A percentile compares a stretch with the other conserved stretches of the same genome.
These are phyloP conservation scores for Sarcophaga peregrina DNA, from an alignment of 1,140 invertebrate species.

Conservation along the genomic window DNA sequence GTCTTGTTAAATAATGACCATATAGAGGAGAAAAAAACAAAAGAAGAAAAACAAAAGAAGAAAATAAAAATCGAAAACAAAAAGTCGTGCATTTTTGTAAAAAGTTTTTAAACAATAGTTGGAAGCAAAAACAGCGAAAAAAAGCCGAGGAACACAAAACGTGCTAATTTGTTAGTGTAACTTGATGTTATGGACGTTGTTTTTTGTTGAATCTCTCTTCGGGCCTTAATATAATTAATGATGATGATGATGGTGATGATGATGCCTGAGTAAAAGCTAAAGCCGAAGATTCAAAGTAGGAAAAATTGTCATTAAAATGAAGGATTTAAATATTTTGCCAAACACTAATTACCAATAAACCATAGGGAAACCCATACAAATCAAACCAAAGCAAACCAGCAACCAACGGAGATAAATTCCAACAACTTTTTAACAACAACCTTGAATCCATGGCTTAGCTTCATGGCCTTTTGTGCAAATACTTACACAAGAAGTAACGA, in stretches of 20 bases:
- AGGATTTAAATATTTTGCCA: slow-evolving; percentile 32
- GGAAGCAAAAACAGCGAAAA: not conserved
- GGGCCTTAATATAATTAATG: slow-evolving; percentile 35
- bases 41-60: too few relatives aligned
- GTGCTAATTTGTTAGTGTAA: slow-evolving; percentile 40
- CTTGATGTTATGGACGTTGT: not conserved
- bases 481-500: not conserved
- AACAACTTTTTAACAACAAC: slow-evolving; percentile 10
- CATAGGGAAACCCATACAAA: too few relatives aligned
- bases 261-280: too few relatives aligned
- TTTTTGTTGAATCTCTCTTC: not conserved
- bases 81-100: slow-evolving; percentile 26
- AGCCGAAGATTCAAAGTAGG: not conserved
- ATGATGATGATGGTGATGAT: slow-evolving; percentile 3
- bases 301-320: not conserved
- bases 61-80: not conserved
- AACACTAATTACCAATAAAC: not conserved
- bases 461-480: too few relatives aligned
- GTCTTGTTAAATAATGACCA: slow-evolving; percentile 38
- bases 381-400: not conserved
- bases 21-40: not conserved
- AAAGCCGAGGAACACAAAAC: slow-evolving; percentile 11
- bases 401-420: slow-evolving; percentile 29
- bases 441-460: not conserved
- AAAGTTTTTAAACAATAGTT: slow-evolving; percentile 13